These are phyloP conservation scores for Byasa hedistus DNA, from an alignment of 2,888 invertebrate genomes.

Conservation along the genomic window DNA sequence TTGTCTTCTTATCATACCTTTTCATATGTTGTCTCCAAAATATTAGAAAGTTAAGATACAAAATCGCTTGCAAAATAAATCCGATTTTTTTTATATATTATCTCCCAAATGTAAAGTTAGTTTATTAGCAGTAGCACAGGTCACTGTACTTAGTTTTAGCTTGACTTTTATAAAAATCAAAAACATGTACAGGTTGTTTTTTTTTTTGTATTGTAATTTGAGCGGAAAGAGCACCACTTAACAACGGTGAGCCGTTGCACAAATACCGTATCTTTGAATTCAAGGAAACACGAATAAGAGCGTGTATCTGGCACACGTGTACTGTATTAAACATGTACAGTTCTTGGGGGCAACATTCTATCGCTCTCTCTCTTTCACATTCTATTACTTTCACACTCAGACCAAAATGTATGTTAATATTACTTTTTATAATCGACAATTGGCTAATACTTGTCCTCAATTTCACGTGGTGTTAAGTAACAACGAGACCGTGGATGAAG, in stretches of 20 bases:
- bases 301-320: conserved; percentile 25
- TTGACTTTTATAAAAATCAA: not conserved
- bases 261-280: conserved; percentile 23
- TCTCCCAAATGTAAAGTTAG: too few species aligned
- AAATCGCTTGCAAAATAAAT: too few species aligned
- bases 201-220: not conserved
- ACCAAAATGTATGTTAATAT: not conserved
- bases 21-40: too few species aligned
- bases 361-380: conserved; percentile 14
- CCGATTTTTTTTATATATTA: too few species aligned
- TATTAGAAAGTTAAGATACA: too few species aligned
- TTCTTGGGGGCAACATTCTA: not conserved
- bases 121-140: too few species aligned
- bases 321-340: conserved; percentile 14
- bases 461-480: too few species aligned
- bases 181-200: not conserved
- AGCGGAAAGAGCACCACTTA: not conserved
- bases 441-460: not conserved
- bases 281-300: conserved; percentile 17
- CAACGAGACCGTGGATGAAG: too few species aligned
- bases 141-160: not conserved
- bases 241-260: conserved; percentile 3
- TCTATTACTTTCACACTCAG: conserved; percentile 5
- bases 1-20: too few species aligned
- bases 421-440: not conserved